phyloP scores from a whole-genome alignment of 2,888 invertebrate species.

The Diarsia mendica region DNA sequence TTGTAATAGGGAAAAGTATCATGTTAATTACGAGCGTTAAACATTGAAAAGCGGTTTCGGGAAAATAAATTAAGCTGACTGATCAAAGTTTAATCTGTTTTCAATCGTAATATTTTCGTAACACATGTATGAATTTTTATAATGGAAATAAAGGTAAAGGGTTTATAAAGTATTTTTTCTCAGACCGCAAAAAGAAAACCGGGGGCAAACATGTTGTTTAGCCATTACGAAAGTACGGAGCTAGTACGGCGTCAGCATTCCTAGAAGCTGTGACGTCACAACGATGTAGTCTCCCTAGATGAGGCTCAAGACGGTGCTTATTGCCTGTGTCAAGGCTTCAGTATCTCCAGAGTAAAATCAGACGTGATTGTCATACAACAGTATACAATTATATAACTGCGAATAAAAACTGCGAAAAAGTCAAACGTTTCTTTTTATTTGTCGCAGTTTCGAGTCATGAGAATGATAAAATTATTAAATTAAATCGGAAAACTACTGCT shows the following conservation, averaged over 20 bases:
- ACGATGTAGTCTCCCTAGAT: conserved; percentile 60
- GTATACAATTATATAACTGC: background rate
- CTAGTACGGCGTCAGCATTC: conserved; percentile 77
- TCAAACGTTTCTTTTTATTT: background rate
- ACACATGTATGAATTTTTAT: conserved; percentile 13
- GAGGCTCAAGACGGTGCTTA: conserved; percentile 28
- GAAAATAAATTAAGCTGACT: conserved; percentile 18
- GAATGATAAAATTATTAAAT: background rate
- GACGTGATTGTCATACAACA: conserved; percentile 6
- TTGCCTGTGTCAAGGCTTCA: conserved; percentile 10
- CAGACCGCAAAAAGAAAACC: conserved; percentile 69
- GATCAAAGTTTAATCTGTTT: conserved; percentile 26
- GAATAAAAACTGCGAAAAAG: background rate
- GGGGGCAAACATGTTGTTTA: conserved; percentile 76
- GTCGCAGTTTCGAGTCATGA: background rate
- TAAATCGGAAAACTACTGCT: background rate
- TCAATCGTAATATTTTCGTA: conserved; percentile 2
- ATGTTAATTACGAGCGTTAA: conserved; percentile 39
- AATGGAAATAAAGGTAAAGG: conserved; percentile 18
- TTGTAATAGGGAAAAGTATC: conserved; percentile 28
- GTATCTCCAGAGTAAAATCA: conserved; percentile 16
- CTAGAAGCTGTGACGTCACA: conserved; percentile 67
- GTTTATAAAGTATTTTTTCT: conserved; percentile 54
- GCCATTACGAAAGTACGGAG: conserved; percentile 74
- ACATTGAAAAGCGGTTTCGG: conserved; percentile 30